Evolutionary conservation across 2,113 vertebrate species (phyloP).

Genomic region (Sapajus apella): DNA sequence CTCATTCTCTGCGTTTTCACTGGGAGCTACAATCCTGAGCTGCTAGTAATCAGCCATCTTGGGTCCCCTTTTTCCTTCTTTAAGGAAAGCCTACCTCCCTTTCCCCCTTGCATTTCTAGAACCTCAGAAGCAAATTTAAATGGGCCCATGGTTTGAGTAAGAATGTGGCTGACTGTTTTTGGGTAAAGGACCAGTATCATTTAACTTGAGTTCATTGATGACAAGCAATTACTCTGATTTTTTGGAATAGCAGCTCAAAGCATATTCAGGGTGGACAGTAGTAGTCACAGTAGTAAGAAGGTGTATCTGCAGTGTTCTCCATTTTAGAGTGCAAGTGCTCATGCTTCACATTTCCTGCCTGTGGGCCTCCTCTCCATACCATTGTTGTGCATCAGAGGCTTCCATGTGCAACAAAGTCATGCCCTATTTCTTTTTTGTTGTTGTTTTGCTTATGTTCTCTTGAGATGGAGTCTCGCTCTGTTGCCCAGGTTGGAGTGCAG

Average conservation of each 20-base stretch:
- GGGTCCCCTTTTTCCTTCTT: too few relatives aligned
- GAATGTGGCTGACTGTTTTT: background rate
- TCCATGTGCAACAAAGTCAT: background rate
- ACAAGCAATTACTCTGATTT: background rate
- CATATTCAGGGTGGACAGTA: too few relatives aligned
- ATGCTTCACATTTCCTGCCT: rapidly evolving
- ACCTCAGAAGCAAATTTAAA: background rate
- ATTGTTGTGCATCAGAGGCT: background rate
- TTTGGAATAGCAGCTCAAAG: background rate
- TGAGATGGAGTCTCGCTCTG: too few relatives aligned
- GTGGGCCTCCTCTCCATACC: background rate
- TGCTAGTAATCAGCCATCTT: too few relatives aligned
- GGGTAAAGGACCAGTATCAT: background rate
- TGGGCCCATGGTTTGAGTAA: background rate
- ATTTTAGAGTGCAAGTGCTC: background rate
- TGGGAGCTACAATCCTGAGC: too few relatives aligned
- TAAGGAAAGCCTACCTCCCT: background rate
- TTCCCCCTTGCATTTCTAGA: background rate
- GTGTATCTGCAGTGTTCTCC: background rate
- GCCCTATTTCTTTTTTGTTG: background rate
- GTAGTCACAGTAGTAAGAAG: background rate
- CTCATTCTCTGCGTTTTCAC: too few relatives aligned
- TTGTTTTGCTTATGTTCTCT: too few relatives aligned
- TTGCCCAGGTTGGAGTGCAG: too few relatives aligned
- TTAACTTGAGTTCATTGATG: background rate